phyloP scores from a whole-genome alignment of 2,113 vertebrate species.

The Bufo gargarizans region DNA sequence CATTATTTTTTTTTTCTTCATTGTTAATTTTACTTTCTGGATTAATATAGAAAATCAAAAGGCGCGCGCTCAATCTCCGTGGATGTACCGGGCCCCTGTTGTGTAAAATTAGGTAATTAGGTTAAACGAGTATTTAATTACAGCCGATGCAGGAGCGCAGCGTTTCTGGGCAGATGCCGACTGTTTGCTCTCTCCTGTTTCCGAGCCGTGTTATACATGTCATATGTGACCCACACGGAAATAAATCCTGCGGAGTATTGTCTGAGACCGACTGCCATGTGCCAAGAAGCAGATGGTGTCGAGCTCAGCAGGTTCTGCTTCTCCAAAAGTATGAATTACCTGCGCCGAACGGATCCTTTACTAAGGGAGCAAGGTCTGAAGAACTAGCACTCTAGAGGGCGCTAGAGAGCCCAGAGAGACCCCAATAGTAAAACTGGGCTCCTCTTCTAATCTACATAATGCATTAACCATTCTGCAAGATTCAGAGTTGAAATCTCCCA shows the following conservation, averaged over 20 bases:
- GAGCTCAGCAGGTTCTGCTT: background rate
- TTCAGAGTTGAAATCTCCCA: background rate
- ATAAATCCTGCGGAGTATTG: background rate
- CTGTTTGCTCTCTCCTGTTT: slow-evolving; percentile 40
- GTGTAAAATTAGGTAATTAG: slow-evolving; percentile 19
- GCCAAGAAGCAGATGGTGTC: slow-evolving; percentile 10
- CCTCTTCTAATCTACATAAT: background rate
- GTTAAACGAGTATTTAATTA: slow-evolving; percentile 46
- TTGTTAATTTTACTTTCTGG: background rate
- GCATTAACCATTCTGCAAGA: background rate
- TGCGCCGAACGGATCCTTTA: background rate
- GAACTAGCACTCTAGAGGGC: background rate
- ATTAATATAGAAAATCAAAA: background rate
- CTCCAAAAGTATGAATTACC: background rate
- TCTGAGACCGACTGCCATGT: background rate
- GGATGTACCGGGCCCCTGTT: background rate
- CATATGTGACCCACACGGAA: slow-evolving; percentile 30
- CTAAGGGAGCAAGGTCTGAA: background rate
- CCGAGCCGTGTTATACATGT: background rate
- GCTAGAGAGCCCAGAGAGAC: background rate
- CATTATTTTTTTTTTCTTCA: background rate
- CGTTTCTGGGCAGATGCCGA: slow-evolving; percentile 39
- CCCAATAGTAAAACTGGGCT: background rate
- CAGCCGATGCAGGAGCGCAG: background rate
- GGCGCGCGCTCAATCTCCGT: background rate